Evolutionary conservation across 37 sponge, comb jelly and placozoan genomes (phyloP).

Genomic region (Petrosia ficiformis): DNA sequence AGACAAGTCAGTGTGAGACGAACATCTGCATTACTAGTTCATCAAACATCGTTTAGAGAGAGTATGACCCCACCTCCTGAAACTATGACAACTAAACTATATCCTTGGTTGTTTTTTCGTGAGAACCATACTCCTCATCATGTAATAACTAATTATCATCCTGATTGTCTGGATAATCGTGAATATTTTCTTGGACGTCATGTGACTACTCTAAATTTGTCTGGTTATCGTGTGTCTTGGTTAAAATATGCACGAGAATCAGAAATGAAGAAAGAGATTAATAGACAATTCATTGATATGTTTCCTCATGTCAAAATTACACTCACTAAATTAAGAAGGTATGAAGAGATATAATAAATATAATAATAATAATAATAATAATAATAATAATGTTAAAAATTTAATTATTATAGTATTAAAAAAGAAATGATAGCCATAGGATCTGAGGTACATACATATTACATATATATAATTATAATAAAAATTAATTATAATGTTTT

Average conservation of each 20-base stretch:
- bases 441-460: slow-evolving; percentile 51
- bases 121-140: slow-evolving; percentile 29
- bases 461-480: neutral
- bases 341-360: neutral
- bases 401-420: slow-evolving; percentile 46
- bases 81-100: neutral
- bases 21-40: no score
- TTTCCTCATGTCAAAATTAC: slow-evolving; percentile 76
- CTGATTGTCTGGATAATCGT: slow-evolving; percentile 60
- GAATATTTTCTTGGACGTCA: slow-evolving; percentile 64
- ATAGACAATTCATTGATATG: slow-evolving; percentile 67
- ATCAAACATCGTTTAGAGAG: neutral
- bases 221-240: slow-evolving; percentile 66
- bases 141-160: slow-evolving; percentile 61
- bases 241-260: slow-evolving; percentile 58
- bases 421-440: slow-evolving; percentile 47
- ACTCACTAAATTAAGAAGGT: slow-evolving; percentile 75
- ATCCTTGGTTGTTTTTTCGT: slow-evolving; percentile 18
- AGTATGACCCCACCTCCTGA: neutral
- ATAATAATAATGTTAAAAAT: neutral
- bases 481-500: neutral
- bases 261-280: slow-evolving; percentile 72
- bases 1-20: no score
- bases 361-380: neutral
- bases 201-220: slow-evolving; percentile 24